Conservation (phyloP, 2,888 invertebrate species). For the Agrochola lychnidis region DNA sequence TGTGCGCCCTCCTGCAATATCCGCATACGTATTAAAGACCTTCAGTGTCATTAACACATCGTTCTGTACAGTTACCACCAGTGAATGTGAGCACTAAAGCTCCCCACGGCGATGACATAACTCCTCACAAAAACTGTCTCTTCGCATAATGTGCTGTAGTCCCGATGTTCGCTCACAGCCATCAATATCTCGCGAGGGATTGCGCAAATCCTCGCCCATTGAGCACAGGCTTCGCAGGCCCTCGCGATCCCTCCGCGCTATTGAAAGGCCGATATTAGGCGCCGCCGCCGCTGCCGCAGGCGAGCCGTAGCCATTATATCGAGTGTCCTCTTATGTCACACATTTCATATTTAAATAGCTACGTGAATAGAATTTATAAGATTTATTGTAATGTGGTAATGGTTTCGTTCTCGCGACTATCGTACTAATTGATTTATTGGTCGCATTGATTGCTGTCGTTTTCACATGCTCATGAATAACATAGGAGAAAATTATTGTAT, state of each 20-base stretch:
- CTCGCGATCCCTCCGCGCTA: slow-evolving; percentile 44
- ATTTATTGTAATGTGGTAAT: slow-evolving; percentile 20
- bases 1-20: background rate
- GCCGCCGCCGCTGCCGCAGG: slow-evolving; percentile 32
- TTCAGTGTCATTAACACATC: slow-evolving; percentile 7
- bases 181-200: slow-evolving; percentile 72
- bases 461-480: background rate
- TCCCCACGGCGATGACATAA: slow-evolving; percentile 2
- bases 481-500: background rate
- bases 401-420: background rate
- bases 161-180: slow-evolving; percentile 58
- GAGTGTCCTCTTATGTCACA: slow-evolving; percentile 7
- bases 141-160: slow-evolving; percentile 56
- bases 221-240: slow-evolving; percentile 68
- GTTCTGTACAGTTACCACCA: background rate
- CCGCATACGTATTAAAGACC: background rate
- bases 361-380: slow-evolving; percentile 7
- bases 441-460: background rate
- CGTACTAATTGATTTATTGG: background rate
- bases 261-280: slow-evolving; percentile 41
- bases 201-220: slow-evolving; percentile 73
- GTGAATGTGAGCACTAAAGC: slow-evolving; percentile 51
- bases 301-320: slow-evolving; percentile 32
- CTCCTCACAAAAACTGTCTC: slow-evolving; percentile 46
- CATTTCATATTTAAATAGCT: slow-evolving; percentile 26